Base-by-base conservation (phyloP, 2,797 vertebrate species). In the Enteromius fasciolatus region DNA sequence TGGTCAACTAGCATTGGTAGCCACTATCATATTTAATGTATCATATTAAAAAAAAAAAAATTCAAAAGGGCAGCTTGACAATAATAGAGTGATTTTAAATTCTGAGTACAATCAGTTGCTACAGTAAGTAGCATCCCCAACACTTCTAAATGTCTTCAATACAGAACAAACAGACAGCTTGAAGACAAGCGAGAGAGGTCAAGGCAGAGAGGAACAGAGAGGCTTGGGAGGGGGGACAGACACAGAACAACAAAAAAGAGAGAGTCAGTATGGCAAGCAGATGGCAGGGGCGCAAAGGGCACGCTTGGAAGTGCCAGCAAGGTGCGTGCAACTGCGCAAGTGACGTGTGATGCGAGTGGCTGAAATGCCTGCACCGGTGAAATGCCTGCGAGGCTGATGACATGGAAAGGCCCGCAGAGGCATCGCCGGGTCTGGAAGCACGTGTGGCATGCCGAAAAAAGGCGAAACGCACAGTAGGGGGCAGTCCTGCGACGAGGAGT, bases 401-500 rank as follows among this genome's bases (percentile, higher is more conserved):
- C 3, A 5, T 44, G 73, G 25, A 82, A 59, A 36, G 61, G 1
- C 41, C 44, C 2, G 28, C 2, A 33, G 54, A 36, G 31, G 28
- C 9, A 7, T 25, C 20, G 3, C 4, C 41, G 28, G 48, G 46
- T 82, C 31, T 75, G 70, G 4, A 75, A 66, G 59, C 1, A 10
- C 12, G 63, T 84, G 84, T 87, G 87, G 81, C 67, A 84, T 75
- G 83, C 74, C 83, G 83, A 67, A 50, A 39, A 90, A 72, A 78
- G 73, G 81, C 81, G 59, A 86, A 77, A 80, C 78, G 81, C 69
- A 89, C 87, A 84, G 85, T 88, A 78, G 87, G 89, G 85, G 90
- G 91, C 87, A 87, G 86, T 84, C 87, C 78, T 69, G 90, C 90
- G 84, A 87, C 77, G 64, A 84, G 88, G 86, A 88, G 89, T 78